Base-by-base conservation (phyloP, 2,797 vertebrate species). In the Champsocephalus gunnari region DNA sequence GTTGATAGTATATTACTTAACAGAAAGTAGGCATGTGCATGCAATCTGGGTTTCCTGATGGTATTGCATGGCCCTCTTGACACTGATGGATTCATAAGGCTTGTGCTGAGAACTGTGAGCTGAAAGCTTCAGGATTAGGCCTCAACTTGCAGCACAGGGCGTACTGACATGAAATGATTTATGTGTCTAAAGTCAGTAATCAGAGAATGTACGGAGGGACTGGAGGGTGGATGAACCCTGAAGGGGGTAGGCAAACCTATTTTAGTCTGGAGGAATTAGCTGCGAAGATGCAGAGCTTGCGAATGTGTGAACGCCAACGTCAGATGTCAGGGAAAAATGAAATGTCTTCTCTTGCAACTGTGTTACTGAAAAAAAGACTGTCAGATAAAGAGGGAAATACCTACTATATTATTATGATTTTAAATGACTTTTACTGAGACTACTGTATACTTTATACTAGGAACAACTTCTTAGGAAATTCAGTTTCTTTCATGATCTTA, bases 181-280 rank as follows among this genome's bases (percentile, higher is more conserved):
- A 51, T 49, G 77, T 77, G 73, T 83, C 44, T 82, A 54, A 71
- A 73, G 66, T 83, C 75, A 81, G 79, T 77, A 80, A 83, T 89
- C 44, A 77, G 57, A 77, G 57, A 50, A 77, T 60, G 71, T 80
- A 69, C 68, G 57, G 66, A 41, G 17, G 54, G 28, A 77, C 43
- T 47, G 11, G 38, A 71, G 48, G 59, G 9, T 50, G 71, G 48
- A 69, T 73, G 58, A 65, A 76, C 51, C 82, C 77, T 77, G 55
- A 50, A 83, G 79, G 72, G 43, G 58, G 19, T 48, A 47, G 56
- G 56, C 9, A 2, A 78, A 69, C 63, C 75, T 86, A 80, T 88
- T 90, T 82, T 79, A 44, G 62, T 77, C 50, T 43, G 54, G 68
- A 77, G 71, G 73, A 81, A 83, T 71, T 72, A 80, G 83, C 75